A percentile compares a stretch with the other conserved stretches of the same genome.
phyloP scores from a whole-genome alignment of 2,888 invertebrate species.

The Aelia acuminata region DNA sequence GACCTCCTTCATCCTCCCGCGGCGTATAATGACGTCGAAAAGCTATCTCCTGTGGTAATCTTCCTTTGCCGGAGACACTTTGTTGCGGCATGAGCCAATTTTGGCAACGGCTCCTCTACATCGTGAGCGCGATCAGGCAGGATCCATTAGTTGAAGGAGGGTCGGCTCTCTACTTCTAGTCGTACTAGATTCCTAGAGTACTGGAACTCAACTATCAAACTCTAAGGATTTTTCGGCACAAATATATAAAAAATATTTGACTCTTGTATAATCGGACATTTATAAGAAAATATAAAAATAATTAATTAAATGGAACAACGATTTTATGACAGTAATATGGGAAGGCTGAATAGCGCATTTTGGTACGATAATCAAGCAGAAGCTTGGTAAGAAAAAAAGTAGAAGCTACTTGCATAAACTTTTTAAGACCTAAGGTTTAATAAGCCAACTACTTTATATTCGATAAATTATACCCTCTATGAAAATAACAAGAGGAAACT shows the following conservation, averaged over 20 bases:
- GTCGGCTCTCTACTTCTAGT: no score
- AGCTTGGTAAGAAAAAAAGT: no score
- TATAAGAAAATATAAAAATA: no score
- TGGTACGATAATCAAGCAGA: no score
- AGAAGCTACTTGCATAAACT: neutral
- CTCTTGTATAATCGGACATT: no score
- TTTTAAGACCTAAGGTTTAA: neutral
- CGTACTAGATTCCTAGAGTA: no score
- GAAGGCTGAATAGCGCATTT: no score
- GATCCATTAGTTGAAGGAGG: neutral
- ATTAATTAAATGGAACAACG: no score
- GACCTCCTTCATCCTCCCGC: neutral
- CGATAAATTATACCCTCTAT: slow-evolving; percentile 14
- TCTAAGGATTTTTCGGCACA: no score
- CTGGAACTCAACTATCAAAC: no score
- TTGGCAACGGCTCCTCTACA: neutral
- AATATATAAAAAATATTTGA: no score
- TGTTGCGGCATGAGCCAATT: neutral
- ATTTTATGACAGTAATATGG: no score
- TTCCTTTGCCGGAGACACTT: slow-evolving; percentile 22
- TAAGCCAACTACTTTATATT: neutral
- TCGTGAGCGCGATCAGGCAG: neutral
- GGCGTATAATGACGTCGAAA: neutral
- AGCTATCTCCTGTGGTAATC: slow-evolving; percentile 29
- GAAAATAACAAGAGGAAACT: slow-evolving; percentile 33